Conservation (phyloP, 1,140 invertebrate species). For the Drosophila ambigua region DNA sequence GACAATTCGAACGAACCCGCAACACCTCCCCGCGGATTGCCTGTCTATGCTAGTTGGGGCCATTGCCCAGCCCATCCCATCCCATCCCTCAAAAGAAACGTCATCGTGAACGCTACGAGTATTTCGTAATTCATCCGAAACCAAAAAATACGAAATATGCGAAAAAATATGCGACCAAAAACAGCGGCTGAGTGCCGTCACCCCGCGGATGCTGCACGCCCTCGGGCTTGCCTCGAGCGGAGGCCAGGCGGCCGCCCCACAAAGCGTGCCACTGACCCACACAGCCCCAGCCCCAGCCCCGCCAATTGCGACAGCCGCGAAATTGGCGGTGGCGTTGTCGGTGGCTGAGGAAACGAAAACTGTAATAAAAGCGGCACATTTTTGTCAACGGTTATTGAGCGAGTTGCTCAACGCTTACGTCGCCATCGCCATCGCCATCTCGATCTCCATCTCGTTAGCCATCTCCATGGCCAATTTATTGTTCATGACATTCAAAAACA, state of each 20-base stretch:
- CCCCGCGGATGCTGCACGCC: slow-evolving; percentile 38
- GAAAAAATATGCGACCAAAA: slow-evolving; percentile 18
- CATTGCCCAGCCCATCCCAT: slow-evolving; percentile 45
- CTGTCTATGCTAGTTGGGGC: slow-evolving; percentile 12
- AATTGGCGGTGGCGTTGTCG: slow-evolving; percentile 40
- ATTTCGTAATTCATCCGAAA: slow-evolving; percentile 75
- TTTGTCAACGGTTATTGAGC: slow-evolving; percentile 72
- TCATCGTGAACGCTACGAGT: slow-evolving; percentile 31
- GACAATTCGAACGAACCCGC: slow-evolving; percentile 53
- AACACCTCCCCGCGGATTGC: slow-evolving; percentile 12
- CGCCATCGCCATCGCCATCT: slow-evolving; percentile 15
- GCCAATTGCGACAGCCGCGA: slow-evolving; percentile 62
- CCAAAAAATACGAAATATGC: slow-evolving; percentile 34
- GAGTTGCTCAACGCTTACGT: slow-evolving; percentile 48
- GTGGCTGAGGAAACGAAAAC: slow-evolving; percentile 40
- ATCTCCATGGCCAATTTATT: slow-evolving; percentile 60
- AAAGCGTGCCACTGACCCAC: slow-evolving; percentile 77
- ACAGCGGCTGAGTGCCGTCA: slow-evolving; percentile 23
- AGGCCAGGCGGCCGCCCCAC: slow-evolving; percentile 24
- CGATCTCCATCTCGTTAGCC: slow-evolving; percentile 19
- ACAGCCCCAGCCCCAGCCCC: slow-evolving; percentile 29
- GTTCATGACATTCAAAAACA: slow-evolving; percentile 79
- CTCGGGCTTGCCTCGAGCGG: slow-evolving; percentile 1
- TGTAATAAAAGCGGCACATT: slow-evolving; percentile 63
- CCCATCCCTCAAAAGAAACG: slow-evolving; percentile 47